A percentile compares a stretch with the other conserved stretches of the same genome.
These are phyloP conservation scores for Echinometra lucunter DNA, from an alignment of 53 echinoderm and acorn worm genomes.

Conservation along the genomic window DNA sequence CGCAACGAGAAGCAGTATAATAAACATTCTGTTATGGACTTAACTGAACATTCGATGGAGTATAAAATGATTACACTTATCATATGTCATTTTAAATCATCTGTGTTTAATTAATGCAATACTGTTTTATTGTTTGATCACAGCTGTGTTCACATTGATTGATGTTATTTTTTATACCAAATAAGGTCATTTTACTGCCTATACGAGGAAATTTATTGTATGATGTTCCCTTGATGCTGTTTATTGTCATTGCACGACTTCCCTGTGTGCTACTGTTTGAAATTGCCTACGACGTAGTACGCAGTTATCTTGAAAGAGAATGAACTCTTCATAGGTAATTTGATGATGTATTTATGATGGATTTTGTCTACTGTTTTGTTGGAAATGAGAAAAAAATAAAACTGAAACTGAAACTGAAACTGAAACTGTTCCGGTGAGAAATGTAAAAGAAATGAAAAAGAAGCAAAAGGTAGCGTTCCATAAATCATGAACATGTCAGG, in stretches of 20 bases:
- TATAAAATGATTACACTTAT: background rate
- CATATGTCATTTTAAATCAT: background rate
- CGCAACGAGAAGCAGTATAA: conserved; percentile 67
- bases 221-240: background rate
- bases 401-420: too few species aligned
- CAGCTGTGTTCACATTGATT: background rate
- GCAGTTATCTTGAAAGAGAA: too few species aligned
- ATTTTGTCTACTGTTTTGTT: too few species aligned
- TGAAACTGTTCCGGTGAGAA: too few species aligned
- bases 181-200: background rate
- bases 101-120: conserved; percentile 6
- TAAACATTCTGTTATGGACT: background rate
- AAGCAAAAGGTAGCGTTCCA: too few species aligned
- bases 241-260: background rate
- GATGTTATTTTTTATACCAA: background rate
- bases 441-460: too few species aligned
- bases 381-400: too few species aligned
- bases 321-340: too few species aligned
- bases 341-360: too few species aligned
- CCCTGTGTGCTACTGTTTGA: background rate
- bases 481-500: too few species aligned
- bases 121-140: conserved; percentile 1
- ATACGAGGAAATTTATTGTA: background rate
- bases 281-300: background rate
- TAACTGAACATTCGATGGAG: background rate